Conservation (phyloP, 2,888 invertebrate genomes). For the Scelioninae gen. 2 region DNA sequence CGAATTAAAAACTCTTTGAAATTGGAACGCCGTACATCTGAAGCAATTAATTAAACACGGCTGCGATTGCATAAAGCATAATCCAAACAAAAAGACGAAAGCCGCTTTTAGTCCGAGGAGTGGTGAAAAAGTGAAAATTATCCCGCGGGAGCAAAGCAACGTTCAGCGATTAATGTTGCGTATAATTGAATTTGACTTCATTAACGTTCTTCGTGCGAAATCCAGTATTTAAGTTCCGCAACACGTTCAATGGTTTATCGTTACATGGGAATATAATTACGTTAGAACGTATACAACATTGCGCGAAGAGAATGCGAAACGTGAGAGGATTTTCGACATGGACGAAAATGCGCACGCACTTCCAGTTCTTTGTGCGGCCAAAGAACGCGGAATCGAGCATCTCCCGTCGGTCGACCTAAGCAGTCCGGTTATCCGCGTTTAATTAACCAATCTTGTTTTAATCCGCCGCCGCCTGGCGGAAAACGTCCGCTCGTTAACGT, state of each 20-base stretch:
- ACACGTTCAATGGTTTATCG: conserved; percentile 61
- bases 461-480: conserved; percentile 31
- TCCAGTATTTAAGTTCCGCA: conserved; percentile 55
- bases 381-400: conserved; percentile 63
- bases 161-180: conserved; percentile 48
- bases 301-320: conserved; percentile 42
- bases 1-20: background rate
- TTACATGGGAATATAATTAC: conserved; percentile 59
- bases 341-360: conserved; percentile 53
- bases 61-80: conserved; percentile 7
- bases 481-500: conserved; percentile 49
- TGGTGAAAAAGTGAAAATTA: conserved; percentile 46
- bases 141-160: conserved; percentile 14
- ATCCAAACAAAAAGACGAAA: conserved; percentile 20
- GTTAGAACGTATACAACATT: conserved; percentile 56
- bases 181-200: conserved; percentile 57
- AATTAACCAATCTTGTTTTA: conserved; percentile 56
- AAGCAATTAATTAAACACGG: conserved; percentile 13
- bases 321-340: conserved; percentile 58
- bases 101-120: background rate
- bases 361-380: conserved; percentile 48
- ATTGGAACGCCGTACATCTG: background rate
- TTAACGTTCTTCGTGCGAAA: conserved; percentile 52
- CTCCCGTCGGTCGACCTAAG: conserved; percentile 57
- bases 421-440: conserved; percentile 35